Percentiles rank a stretch among this genome's conserved stretches.
These are phyloP conservation scores for Erannis defoliaria DNA, from an alignment of 2,888 invertebrate species.

Conservation along the genomic window DNA sequence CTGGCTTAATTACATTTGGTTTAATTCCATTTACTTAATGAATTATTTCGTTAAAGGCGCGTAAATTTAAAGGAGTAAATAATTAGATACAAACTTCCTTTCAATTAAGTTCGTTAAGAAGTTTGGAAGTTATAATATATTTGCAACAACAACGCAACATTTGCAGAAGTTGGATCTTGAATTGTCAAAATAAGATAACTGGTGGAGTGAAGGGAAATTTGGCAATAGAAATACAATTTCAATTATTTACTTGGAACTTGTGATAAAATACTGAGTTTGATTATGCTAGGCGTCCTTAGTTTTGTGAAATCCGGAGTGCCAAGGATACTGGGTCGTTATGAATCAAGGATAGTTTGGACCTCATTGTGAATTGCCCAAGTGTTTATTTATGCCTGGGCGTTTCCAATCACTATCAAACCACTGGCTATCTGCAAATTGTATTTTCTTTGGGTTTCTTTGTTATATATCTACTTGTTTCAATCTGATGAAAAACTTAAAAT, in stretches of 20 bases:
- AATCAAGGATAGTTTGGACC: too few species aligned
- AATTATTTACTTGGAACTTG: not conserved
- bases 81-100: slow-evolving; percentile 33
- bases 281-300: too few species aligned
- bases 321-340: too few species aligned
- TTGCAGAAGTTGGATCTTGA: slow-evolving; percentile 20
- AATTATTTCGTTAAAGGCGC: slow-evolving; percentile 28
- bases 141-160: slow-evolving; percentile 29
- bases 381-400: too few species aligned
- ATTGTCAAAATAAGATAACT: slow-evolving; percentile 32
- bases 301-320: too few species aligned
- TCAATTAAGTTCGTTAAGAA: slow-evolving; percentile 33
- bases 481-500: too few species aligned
- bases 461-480: too few species aligned
- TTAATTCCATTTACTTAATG: slow-evolving; percentile 25
- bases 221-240: slow-evolving; percentile 2
- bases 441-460: too few species aligned
- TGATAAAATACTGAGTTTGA: not conserved
- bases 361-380: too few species aligned
- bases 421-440: too few species aligned
- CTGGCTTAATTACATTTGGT: slow-evolving; percentile 21
- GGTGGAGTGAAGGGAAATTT: slow-evolving; percentile 15
- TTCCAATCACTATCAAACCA: too few species aligned
- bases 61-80: slow-evolving; percentile 29
- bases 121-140: slow-evolving; percentile 34